Evolutionary conservation across 1,140 invertebrate species (phyloP), one percentile per base, ranked within the genome.

Genomic region (Cyclargus thomasi): DNA sequence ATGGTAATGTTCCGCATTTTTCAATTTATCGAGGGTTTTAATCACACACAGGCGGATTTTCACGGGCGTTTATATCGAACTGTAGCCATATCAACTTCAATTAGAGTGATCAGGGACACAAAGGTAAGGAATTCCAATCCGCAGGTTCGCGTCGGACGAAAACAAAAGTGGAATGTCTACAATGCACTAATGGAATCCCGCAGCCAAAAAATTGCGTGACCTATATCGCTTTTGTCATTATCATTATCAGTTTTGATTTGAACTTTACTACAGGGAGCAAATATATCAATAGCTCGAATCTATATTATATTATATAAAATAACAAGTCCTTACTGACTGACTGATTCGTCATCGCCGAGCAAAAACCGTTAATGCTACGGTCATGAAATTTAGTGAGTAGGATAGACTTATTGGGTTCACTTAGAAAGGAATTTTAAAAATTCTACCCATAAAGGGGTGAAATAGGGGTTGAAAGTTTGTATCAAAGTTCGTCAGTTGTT

Each of bases 131-230:
- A 47, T 47, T 47, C 39, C 39, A 47, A 47, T 47, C 14, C 39
- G 14, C 39, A 47, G 39, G 39, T 47, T 8, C 39, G 39, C 39
- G 39, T 8, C 39, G 14, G 14, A 47, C 39, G 39, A 47, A 47
- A 47, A 47, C 14, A 47, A 47, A 47, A 47, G 39, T 47, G 39
- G 39, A 47, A 47, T 47, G 39, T 47, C 39, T 47, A 47, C 39
- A 47, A 47, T 47, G 39, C 39, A 14, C 39, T 16, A 47, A 47
- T 47, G 39, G 39, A 47, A 47, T 47, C 39, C 39, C 39, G 39
- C 39, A 47, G 39, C 6, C 39, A 11, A 47, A 47, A 47, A 47
- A 47, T 47, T 47, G 39, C 39, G 39, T 16, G 39, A 47, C 39
- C 39, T 16, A 47, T 3, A 14, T 47, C 11, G 39, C 39, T 29